These are phyloP conservation scores for Volucella zonaria DNA, from an alignment of 2,888 invertebrate species.

Conservation along the genomic window DNA sequence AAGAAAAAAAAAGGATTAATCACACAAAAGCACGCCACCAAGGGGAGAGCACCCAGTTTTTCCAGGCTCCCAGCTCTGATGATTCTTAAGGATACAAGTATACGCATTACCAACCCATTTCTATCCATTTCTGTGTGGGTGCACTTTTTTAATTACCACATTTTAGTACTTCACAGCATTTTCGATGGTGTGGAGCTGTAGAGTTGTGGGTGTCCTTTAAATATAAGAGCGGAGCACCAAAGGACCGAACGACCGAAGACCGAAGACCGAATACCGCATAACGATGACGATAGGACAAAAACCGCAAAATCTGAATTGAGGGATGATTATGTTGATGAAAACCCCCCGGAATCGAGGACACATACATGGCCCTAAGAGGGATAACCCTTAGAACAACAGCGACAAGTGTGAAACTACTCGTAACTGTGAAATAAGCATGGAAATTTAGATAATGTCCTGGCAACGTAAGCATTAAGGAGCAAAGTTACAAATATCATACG, in stretches of 20 bases:
- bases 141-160: conserved; percentile 71
- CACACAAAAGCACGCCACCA: conserved; percentile 28
- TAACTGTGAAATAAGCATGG: conserved; percentile 63
- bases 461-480: conserved; percentile 17
- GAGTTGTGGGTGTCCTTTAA: conserved; percentile 45
- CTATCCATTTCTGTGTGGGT: conserved; percentile 55
- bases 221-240: conserved; percentile 1
- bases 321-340: conserved; percentile 19
- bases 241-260: not conserved
- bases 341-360: conserved; percentile 60
- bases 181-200: not conserved
- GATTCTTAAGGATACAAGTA: not conserved
- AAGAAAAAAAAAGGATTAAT: conserved; percentile 45
- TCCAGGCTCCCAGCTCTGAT: not conserved
- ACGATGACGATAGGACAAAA: conserved; percentile 12
- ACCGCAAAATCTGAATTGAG: conserved; percentile 5
- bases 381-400: conserved; percentile 58
- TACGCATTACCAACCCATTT: conserved; percentile 35
- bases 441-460: conserved; percentile 57
- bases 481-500: too few relatives aligned
- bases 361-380: conserved; percentile 38
- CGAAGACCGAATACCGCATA: conserved; percentile 1
- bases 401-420: conserved; percentile 54
- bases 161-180: conserved; percentile 18
- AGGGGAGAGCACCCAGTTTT: not conserved